phyloP scores from a whole-genome alignment of 2,888 invertebrate species.

The Cosmia trapezina region DNA sequence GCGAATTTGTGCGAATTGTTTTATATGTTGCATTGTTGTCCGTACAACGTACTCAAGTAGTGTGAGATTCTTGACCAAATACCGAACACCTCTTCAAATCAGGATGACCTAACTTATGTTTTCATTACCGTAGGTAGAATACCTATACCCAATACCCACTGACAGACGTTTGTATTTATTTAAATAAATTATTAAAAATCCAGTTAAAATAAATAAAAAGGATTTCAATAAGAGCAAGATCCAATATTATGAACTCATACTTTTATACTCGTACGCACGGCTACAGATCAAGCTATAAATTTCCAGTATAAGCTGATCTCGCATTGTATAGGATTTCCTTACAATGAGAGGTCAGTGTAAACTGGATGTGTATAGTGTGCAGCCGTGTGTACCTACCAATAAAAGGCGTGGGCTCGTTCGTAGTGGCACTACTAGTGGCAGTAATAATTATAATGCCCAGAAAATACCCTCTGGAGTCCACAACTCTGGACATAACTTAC shows the following conservation, averaged over 20 bases:
- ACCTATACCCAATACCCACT: not conserved
- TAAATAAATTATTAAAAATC: too few species aligned
- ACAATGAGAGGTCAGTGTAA: too few species aligned
- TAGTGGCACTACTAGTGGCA: too few species aligned
- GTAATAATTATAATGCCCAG: not conserved
- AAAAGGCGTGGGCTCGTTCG: not conserved
- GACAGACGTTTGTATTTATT: not conserved
- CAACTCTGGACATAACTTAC: not conserved
- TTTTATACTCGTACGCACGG: too few species aligned
- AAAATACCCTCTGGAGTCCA: not conserved
- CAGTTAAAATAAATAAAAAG: not conserved
- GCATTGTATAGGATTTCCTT: too few species aligned
- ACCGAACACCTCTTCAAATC: conserved; percentile 26
- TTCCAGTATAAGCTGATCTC: too few species aligned
- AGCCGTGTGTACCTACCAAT: too few species aligned
- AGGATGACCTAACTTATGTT: conserved; percentile 7
- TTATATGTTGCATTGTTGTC: conserved; percentile 64
- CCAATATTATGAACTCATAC: too few species aligned
- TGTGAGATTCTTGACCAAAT: conserved; percentile 46
- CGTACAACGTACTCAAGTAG: conserved; percentile 29
- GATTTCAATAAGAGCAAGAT: not conserved
- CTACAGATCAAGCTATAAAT: too few species aligned
- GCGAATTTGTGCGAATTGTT: conserved; percentile 67
- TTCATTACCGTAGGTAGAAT: not conserved
- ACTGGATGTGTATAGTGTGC: too few species aligned